phyloP scores from a whole-genome alignment of 1,140 invertebrate species.

The Ylistrum balloti region DNA sequence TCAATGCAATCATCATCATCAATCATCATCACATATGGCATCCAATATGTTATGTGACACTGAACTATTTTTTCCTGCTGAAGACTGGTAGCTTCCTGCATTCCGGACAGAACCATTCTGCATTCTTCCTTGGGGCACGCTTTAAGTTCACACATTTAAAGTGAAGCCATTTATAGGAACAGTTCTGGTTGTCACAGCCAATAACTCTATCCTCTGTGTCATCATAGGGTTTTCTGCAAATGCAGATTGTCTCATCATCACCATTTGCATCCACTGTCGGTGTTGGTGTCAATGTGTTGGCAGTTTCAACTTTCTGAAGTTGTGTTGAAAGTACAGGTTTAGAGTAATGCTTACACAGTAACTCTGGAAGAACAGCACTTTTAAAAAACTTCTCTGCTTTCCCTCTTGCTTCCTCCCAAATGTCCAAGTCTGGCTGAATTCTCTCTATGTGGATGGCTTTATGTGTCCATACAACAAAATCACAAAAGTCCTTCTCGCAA shows the following conservation, averaged over 20 bases:
- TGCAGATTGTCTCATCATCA: conserved; percentile 32
- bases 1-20: no score
- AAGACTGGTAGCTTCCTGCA: conserved; percentile 12
- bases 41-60: no score
- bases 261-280: no score
- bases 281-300: neutral
- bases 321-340: neutral
- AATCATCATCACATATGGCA: no score
- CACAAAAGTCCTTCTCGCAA: conserved; percentile 49
- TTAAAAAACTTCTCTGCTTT: conserved; percentile 54
- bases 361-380: conserved; percentile 52
- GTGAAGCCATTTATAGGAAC: conserved; percentile 48
- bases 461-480: conserved; percentile 63
- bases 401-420: neutral
- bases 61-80: no score
- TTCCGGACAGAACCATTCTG: conserved; percentile 6
- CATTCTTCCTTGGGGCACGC: neutral
- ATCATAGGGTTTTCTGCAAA: no score
- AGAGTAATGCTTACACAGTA: conserved; percentile 45
- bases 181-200: conserved; percentile 57
- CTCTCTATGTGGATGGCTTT: conserved; percentile 46
- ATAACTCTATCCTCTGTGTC: conserved; percentile 47
- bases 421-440: neutral
- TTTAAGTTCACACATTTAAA: conserved; percentile 55
- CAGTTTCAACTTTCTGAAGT: neutral